phyloP scores from a whole-genome alignment of 1,140 invertebrate species.

The Orussus abietinus region DNA sequence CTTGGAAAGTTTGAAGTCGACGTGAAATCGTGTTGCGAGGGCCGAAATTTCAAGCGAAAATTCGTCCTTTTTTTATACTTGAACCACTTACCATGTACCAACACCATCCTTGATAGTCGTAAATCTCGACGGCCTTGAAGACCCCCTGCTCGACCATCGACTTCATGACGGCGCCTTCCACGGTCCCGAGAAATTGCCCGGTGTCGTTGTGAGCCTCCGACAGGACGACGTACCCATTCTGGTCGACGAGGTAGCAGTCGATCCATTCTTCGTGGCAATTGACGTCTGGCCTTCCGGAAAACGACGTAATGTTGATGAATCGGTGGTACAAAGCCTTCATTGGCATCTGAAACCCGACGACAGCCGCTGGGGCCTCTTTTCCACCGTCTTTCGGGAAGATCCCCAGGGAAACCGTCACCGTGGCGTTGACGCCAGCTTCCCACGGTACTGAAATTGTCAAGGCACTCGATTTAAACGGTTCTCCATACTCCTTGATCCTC shows the following conservation, averaged over 20 bases:
- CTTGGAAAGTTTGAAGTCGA: no score
- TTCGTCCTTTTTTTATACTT: neutral
- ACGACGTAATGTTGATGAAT: slow-evolving; percentile 69
- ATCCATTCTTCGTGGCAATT: slow-evolving; percentile 58
- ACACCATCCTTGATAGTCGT: slow-evolving; percentile 84
- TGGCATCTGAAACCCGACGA: slow-evolving; percentile 81
- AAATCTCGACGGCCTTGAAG: slow-evolving; percentile 73
- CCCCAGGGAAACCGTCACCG: slow-evolving; percentile 77
- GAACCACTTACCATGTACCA: slow-evolving; percentile 39
- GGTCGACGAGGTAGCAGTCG: slow-evolving; percentile 84
- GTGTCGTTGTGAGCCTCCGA: slow-evolving; percentile 66
- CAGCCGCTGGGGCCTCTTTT: slow-evolving; percentile 77
- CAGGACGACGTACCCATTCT: slow-evolving; percentile 84
- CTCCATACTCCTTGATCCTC: no score
- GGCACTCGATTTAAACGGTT: no score
- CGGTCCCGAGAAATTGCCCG: slow-evolving; percentile 80
- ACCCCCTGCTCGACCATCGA: slow-evolving; percentile 70
- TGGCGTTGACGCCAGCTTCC: slow-evolving; percentile 54
- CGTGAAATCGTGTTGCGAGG: no score
- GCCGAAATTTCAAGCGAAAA: no score
- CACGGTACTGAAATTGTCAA: slow-evolving; percentile 75
- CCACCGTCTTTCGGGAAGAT: slow-evolving; percentile 78
- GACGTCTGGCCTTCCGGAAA: slow-evolving; percentile 26
- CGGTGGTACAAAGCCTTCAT: slow-evolving; percentile 62
- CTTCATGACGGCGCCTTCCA: slow-evolving; percentile 76